Percentiles rank a stretch among this genome's conserved stretches.
Conservation (phyloP, 37 sponge, comb jelly and placozoan species). For the Cliona cf. orientalis region DNA sequence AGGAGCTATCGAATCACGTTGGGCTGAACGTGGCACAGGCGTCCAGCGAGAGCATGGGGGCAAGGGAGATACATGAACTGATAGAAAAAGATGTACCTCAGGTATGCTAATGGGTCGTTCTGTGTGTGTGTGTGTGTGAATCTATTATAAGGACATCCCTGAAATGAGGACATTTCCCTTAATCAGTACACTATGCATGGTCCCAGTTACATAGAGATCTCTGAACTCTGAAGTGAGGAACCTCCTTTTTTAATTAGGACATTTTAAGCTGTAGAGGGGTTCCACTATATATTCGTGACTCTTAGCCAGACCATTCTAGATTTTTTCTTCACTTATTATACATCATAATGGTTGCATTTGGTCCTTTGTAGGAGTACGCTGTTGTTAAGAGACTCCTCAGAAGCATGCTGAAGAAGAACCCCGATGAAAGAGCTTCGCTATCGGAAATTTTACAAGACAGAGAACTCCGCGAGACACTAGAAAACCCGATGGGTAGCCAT, state of each 20-base stretch:
- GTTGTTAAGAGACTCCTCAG: conserved; percentile 59
- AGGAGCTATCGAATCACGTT: conserved; percentile 29
- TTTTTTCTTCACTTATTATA: neutral
- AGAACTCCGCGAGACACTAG: conserved; percentile 53
- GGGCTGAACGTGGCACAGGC: conserved; percentile 54
- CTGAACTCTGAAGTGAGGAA: neutral
- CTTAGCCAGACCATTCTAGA: neutral
- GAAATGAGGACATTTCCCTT: too few relatives aligned
- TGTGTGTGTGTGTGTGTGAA: too few relatives aligned
- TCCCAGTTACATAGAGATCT: too few relatives aligned
- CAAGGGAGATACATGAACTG: conserved; percentile 30
- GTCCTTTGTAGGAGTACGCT: conserved; percentile 50
- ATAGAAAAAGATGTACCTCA: conserved; percentile 50
- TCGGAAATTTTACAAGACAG: conserved; percentile 71
- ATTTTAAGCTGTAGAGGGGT: neutral
- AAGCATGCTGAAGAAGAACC: conserved; percentile 71
- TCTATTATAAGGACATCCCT: too few relatives aligned
- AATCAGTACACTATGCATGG: too few relatives aligned
- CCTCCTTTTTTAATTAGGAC: neutral
- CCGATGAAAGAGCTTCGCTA: conserved; percentile 76
- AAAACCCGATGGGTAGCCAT: conserved; percentile 71
- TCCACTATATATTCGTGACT: neutral
- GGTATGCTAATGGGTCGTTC: too few relatives aligned
- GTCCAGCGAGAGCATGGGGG: conserved; percentile 30
- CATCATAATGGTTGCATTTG: neutral